Evolutionary conservation across 2,113 vertebrate genomes (phyloP).

Genomic region (Ahaetulla prasina): DNA sequence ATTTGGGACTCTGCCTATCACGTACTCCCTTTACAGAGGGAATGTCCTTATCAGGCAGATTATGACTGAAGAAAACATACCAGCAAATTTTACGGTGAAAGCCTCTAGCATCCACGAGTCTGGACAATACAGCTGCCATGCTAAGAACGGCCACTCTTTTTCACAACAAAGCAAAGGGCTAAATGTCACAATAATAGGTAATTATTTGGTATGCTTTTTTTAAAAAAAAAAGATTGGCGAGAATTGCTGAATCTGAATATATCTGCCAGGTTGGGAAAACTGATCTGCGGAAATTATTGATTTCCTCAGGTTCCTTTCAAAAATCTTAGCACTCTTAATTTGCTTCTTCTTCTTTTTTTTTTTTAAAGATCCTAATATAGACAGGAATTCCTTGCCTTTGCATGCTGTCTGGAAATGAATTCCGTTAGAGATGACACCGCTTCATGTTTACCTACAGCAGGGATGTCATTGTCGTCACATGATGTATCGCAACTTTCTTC

Average conservation of each 20-base stretch:
- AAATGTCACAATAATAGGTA: slow-evolving; percentile 66
- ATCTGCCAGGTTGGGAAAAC: not conserved
- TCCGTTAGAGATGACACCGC: not conserved
- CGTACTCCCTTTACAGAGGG: slow-evolving; percentile 57
- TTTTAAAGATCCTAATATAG: not conserved
- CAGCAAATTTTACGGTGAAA: slow-evolving; percentile 46
- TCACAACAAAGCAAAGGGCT: slow-evolving; percentile 47
- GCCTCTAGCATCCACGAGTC: slow-evolving; percentile 30
- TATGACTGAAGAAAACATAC: not conserved
- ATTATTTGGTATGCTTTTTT: not conserved
- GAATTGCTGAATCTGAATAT: not conserved
- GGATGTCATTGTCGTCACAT: too few species aligned
- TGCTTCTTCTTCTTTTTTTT: not conserved
- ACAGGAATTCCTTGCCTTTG: not conserved
- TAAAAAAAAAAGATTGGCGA: not conserved
- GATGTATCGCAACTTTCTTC: too few species aligned
- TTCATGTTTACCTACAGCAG: not conserved
- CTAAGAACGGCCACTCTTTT: slow-evolving; percentile 55
- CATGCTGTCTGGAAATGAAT: not conserved
- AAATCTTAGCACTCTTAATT: not conserved
- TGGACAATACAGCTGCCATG: slow-evolving; percentile 53
- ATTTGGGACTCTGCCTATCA: slow-evolving; percentile 61
- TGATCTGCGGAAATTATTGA: not conserved
- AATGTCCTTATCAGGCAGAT: not conserved
- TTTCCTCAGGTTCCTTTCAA: not conserved